Conservation (phyloP, 2,113 vertebrate genomes). For the Heteronetta atricapilla region DNA sequence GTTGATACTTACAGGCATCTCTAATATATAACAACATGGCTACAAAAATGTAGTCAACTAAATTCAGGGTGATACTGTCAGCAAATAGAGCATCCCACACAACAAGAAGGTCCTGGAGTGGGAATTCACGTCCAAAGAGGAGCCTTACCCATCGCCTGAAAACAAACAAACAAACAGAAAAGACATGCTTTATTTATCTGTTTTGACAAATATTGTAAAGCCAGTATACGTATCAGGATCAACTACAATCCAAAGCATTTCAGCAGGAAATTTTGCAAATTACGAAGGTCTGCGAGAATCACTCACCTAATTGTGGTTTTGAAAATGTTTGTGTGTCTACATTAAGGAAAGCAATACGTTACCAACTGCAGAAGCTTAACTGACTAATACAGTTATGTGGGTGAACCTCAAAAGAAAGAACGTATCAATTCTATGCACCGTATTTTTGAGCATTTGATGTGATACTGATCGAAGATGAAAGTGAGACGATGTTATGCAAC, state of each 20-base stretch:
- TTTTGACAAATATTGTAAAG: background rate
- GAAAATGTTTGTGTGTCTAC: background rate
- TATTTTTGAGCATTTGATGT: background rate
- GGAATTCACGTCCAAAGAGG: constrained; percentile 94
- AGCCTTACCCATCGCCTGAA: constrained; percentile 95
- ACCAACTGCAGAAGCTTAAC: background rate
- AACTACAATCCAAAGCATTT: background rate
- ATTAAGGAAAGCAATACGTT: background rate
- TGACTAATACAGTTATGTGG: background rate
- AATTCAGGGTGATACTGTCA: constrained; percentile 90
- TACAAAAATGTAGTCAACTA: constrained; percentile 97
- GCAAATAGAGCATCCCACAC: constrained; percentile 97
- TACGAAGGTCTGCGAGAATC: background rate
- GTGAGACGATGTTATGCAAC: background rate
- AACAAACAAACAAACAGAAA: background rate
- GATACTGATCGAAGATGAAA: background rate
- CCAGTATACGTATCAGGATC: background rate
- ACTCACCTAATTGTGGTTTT: background rate
- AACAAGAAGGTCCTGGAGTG: constrained; percentile 94
- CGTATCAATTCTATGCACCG: background rate
- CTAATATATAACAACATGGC: constrained; percentile 98
- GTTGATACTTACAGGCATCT: constrained; percentile 88
- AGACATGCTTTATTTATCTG: background rate
- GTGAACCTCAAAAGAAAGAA: background rate
- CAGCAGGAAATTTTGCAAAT: background rate